Evolutionary conservation across 2,797 vertebrate genomes (phyloP), one percentile per base, ranked within the genome.

Genomic region (Lemur catta): DNA sequence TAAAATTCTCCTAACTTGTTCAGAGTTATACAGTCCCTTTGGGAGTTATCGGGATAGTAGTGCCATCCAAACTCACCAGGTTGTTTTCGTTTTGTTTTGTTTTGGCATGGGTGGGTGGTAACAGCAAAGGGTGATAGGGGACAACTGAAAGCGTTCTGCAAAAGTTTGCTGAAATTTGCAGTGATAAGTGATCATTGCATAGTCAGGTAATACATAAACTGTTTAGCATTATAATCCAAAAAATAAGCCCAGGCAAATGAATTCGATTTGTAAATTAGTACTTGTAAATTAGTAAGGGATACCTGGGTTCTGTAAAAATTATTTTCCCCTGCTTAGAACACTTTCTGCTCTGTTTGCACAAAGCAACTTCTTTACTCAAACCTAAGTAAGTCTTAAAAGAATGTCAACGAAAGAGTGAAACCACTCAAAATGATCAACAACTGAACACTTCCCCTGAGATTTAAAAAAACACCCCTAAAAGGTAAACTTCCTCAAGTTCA

Each of bases 401-500:
- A 82, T 35, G 15, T 59, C 41, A 94, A 78, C 10, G n/a, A 7
- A 86, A 75, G 35, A 72, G 12, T 50, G 87, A 57, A 95, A 91
- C 52, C 30, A 76, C 3, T 95, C 48, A 92, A 89, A 93, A 75
- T 85, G n/a, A 57, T 88, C 88, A 94, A 93, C 6, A 85, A 76
- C 2, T n/a, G 22, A 93, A 61, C 35, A 63, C 55, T 81, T 93
- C 41, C 48, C 24, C 22, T 72, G 46, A 89, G 43, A 76, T 75
- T 65, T 72, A 28, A 43, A 63, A 69, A 57, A 74, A 57, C 11
- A n/a, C 2, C 50, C 17, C 35, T 61, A 80, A 63, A 61, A 63
- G 22, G 26, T 69, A 89, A 93, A 74, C 7, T 79, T 74, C 22
- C 35, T 92, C 43, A 92, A 75, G 28, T 78, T 69, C 65, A 30